Percentiles rank a stretch among this genome's conserved stretches.
phyloP scores from a whole-genome alignment of 30 jellyfish, hydroid and myxozoan species.

The Phacellophora camtschatica region DNA sequence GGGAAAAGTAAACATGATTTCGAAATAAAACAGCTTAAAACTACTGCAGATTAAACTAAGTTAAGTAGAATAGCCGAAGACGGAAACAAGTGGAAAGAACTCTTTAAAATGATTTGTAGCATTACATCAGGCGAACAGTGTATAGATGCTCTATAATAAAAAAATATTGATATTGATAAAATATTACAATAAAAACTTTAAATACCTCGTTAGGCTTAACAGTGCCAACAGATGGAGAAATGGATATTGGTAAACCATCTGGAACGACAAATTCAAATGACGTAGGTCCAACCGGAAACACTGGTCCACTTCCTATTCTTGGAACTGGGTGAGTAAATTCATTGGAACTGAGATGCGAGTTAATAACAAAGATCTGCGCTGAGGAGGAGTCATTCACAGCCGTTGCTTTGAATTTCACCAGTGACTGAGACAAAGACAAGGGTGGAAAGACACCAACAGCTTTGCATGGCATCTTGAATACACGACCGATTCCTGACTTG shows the following conservation, averaged over 20 bases:
- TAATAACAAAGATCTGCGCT: slow-evolving; percentile 63
- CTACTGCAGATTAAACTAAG: not conserved
- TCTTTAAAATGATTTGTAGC: slow-evolving; percentile 12
- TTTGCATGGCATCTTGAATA: slow-evolving; percentile 68
- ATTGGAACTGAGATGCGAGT: slow-evolving; percentile 73
- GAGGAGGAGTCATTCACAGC: slow-evolving; percentile 77
- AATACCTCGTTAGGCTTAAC: slow-evolving; percentile 91
- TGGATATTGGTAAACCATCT: slow-evolving; percentile 52
- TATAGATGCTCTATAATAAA: slow-evolving; percentile 1
- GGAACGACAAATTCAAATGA: slow-evolving; percentile 81
- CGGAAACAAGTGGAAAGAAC: slow-evolving; percentile 31
- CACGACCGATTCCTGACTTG: slow-evolving; percentile 95
- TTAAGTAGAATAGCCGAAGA: slow-evolving; percentile 21
- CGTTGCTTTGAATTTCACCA: slow-evolving; percentile 81
- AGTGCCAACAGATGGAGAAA: slow-evolving; percentile 88
- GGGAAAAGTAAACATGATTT: not conserved
- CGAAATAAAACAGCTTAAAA: no score
- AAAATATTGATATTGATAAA: no score
- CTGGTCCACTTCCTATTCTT: slow-evolving; percentile 81
- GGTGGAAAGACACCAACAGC: slow-evolving; percentile 95
- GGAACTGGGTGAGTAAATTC: slow-evolving; percentile 87
- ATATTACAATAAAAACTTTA: not conserved
- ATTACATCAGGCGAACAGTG: not conserved
- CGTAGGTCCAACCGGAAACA: slow-evolving; percentile 94
- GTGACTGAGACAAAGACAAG: slow-evolving; percentile 58